Evolutionary conservation across 2,888 invertebrate genomes (phyloP), one percentile per base, ranked within the genome.

Genomic region (Lissonota sp.): DNA sequence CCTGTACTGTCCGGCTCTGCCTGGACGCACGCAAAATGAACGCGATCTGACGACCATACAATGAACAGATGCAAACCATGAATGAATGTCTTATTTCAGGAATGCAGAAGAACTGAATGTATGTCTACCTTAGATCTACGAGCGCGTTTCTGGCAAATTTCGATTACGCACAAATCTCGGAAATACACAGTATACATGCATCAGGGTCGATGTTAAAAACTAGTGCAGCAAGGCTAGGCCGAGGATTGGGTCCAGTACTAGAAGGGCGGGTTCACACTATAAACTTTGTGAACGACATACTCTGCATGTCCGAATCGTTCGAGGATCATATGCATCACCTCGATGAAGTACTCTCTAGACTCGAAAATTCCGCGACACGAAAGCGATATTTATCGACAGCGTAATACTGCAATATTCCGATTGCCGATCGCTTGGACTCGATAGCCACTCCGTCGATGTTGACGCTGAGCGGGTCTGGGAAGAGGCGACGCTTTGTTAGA

Each of bases 11-110:
- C 3, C 5, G 70, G 4, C 8, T 70, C 1, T 70, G 58, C n/a
- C 16, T 70, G 6, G 70, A 70, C 6, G 70, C 70, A 5, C 42
- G 58, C 1, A 46, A 44, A 6, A 8, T 70, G 8, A 70, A 70
- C 44, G 42, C 3, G 10, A 57, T 57, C 5, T 8, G 44, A 16
- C 0, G 12, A 4, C 16, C 58, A 3, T 57, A 70, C 37, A 57
- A 70, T 10, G 70, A 70, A 55, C n/a, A n/a, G 16, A 42, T 58
- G 14, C 12, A 42, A 44, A n/a, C 44, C 8, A 55, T 26, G 0
- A 58, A 70, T 8, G 16, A n/a, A n/a, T n/a, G n/a, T 10, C 0
- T 2, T 44, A 5, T 44, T 70, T 10, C 46, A 44, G 12, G 42
- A 57, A 16, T 55, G 44, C 12, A 14, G 10, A 4, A 69, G 12